Evolutionary conservation across 2,113 vertebrate species (phyloP), one percentile per base, ranked within the genome.

Genomic region (Rostratula benghalensis): DNA sequence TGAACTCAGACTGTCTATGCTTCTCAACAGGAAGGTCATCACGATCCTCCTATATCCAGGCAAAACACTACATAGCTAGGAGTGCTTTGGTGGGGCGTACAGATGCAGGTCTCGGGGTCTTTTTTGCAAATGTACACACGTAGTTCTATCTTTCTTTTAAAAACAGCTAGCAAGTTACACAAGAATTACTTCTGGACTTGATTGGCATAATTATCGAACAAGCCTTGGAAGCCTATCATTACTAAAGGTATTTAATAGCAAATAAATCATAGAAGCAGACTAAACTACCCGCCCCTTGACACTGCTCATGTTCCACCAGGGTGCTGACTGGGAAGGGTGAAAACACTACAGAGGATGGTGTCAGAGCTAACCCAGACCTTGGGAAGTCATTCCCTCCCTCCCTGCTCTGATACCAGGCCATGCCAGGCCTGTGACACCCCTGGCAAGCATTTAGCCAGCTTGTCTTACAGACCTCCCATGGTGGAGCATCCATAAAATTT

Each of bases 221-320:
- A 87, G 71, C 45, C 43, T 93, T 0, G 0, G 41, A 56, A 94
- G 41, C 54, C 61, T 87, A 80, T 86, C 75, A 70, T 87, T 94
- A 87, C 65, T 92, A 77, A 71, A 39, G 41, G 54, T 64, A 92
- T 83, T 92, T 94, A 93, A 90, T 17, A 95, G 59, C 67, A 96
- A 95, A 85, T 84, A 97, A 83, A 89, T 67, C 73, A 87, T 0
- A 90, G 59, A 90, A 79, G 54, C 61, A 91, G 65, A 87, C 22
- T 84, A 75, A 82, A 89, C 82, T 50, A 68, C 65, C 64, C 18
- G 8, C 13, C 41, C 33, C 67, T 54, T 59, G 60, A 78, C 84
- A 83, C 61, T 1, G 10, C 68, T 93, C 94, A 70, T 65, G n/a
- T 56, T 96, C 60, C 46, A 92, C 43, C 3, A 48, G 37, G 28